These are phyloP conservation scores for Pristionchus japonicus DNA, from an alignment of 2,888 invertebrate species.

Conservation along the genomic window DNA sequence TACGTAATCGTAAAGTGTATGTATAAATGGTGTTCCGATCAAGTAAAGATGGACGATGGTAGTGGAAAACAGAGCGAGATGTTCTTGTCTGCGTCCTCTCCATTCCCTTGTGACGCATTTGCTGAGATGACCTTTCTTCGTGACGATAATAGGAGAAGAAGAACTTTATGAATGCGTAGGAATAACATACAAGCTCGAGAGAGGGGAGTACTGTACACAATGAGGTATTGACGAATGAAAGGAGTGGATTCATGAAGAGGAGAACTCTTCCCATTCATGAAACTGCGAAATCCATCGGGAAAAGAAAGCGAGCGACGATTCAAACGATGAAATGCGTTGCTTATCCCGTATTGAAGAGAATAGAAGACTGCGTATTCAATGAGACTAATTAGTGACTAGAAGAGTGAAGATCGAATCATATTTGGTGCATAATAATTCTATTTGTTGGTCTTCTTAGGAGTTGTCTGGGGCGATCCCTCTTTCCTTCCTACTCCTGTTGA, in stretches of 20 bases:
- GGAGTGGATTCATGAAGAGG: background rate
- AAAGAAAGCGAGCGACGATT: background rate
- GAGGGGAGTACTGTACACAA: conserved; percentile 2
- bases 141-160: background rate
- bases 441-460: conserved; percentile 31
- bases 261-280: background rate
- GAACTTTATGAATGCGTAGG: background rate
- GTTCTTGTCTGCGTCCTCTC: background rate
- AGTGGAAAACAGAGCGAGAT: no score
- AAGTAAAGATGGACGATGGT: no score
- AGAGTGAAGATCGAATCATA: background rate
- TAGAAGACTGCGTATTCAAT: background rate
- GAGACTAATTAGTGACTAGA: conserved; percentile 16
- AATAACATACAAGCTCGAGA: background rate
- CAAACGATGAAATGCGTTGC: background rate
- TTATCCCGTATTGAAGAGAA: background rate
- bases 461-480: conserved; percentile 6
- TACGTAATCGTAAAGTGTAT: no score
- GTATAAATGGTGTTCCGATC: no score
- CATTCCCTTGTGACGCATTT: background rate
- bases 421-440: background rate
- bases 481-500: conserved; percentile 14
- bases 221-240: background rate
- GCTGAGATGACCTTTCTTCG: background rate
- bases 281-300: background rate